Percentiles rank a stretch among this genome's conserved stretches.
Conservation (phyloP, 2,113 vertebrate species). For the Puma concolor region DNA sequence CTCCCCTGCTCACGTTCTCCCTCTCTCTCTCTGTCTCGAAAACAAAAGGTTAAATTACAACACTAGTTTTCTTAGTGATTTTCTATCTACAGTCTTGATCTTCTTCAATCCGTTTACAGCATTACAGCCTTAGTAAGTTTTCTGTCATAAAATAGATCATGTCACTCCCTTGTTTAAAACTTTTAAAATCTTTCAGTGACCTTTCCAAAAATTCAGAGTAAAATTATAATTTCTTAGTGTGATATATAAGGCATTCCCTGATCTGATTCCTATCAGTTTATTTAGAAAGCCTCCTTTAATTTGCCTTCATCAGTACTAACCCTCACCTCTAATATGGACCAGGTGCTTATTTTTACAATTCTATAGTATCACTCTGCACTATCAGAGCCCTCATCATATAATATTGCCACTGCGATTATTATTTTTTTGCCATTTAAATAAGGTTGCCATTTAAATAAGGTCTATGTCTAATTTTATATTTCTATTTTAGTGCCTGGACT, state of each 20-base stretch:
- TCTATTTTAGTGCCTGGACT: not conserved
- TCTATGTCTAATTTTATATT: not conserved
- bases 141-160: not conserved
- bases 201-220: not conserved
- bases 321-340: not conserved
- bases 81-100: not conserved
- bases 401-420: not conserved
- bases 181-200: not conserved
- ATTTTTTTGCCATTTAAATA: not conserved
- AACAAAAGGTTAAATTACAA: no score
- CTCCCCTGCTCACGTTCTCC: no score
- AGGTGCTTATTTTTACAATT: not conserved
- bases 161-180: not conserved
- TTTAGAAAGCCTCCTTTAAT: not conserved
- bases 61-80: not conserved
- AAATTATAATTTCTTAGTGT: not conserved
- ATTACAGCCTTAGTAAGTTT: not conserved
- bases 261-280: not conserved
- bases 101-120: not conserved
- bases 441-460: not conserved
- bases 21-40: no score
- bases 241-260: not conserved
- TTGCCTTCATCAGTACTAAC: not conserved
- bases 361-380: not conserved
- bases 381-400: not conserved